Evolutionary conservation across 2,888 invertebrate genomes (phyloP).

Genomic region (Xestia rhomboidea): DNA sequence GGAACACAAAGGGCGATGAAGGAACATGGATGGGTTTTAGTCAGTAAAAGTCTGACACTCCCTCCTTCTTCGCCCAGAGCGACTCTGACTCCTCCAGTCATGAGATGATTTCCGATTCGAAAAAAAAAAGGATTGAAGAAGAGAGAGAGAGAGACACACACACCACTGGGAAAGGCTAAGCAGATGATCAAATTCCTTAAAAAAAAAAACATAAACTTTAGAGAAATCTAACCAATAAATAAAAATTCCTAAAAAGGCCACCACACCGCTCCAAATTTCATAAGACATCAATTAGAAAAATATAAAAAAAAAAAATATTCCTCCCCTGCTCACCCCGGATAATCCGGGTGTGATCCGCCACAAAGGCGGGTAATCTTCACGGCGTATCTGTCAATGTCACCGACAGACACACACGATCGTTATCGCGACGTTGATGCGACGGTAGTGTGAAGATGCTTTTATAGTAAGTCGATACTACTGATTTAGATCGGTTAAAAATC

Average conservation of each 20-base stretch:
- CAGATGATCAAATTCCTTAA: neutral
- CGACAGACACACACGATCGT: conserved; percentile 62
- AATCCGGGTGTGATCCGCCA: conserved; percentile 69
- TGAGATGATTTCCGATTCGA: too few species aligned
- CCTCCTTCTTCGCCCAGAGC: too few species aligned
- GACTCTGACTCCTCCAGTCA: too few species aligned
- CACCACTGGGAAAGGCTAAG: too few species aligned
- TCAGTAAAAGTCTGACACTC: too few species aligned
- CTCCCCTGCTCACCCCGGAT: conserved; percentile 54
- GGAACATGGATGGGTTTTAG: too few species aligned
- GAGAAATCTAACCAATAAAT: neutral
- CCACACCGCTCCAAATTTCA: conserved; percentile 2
- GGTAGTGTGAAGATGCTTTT: conserved; percentile 35
- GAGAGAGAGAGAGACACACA: too few species aligned
- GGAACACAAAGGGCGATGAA: too few species aligned
- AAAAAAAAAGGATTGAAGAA: too few species aligned
- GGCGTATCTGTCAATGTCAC: conserved; percentile 67
- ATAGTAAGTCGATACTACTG: conserved; percentile 10
- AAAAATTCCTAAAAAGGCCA: neutral
- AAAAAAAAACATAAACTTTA: neutral
- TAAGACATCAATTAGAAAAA: conserved; percentile 62
- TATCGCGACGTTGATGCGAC: conserved; percentile 59
- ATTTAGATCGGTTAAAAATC: conserved; percentile 6
- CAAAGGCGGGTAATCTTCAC: conserved; percentile 69
- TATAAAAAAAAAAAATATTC: conserved; percentile 50